Evolutionary conservation across 2,888 invertebrate genomes (phyloP), one percentile per base, ranked within the genome.

Genomic region (Agapostemon virescens): DNA sequence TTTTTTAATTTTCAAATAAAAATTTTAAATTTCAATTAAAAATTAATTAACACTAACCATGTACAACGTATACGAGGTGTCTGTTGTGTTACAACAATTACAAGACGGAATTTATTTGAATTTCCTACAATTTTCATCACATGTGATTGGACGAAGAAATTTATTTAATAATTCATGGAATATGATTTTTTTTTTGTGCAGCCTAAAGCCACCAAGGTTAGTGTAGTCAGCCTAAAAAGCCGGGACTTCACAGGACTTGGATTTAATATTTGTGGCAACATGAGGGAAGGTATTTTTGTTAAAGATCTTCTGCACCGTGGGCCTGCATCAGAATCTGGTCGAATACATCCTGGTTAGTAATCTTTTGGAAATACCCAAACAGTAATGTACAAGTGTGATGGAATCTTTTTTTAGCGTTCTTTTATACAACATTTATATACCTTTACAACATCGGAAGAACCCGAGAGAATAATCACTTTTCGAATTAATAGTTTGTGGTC

Each of bases 241-340:
- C 96, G 96, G 69, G 98, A 98, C 93, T 97, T 97, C 93, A 97
- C 97, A 0, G 98, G 98, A 0, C 94, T 98, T 0, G 98, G 98
- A 1, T 96, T 98, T 93, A 96, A 96, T 90, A 96, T 98, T 84
- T 96, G 96, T 78, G 98, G 98, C n/a, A 98, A 97, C 87, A 97
- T 98, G 94, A 94, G 97, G 77, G 97, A 98, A 85, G 98, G 98
- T 0, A 98, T 98, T 79, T 97, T 95, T 91, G 95, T 98, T 61
- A 97, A 97, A 91, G 97, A 98, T 84, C 95, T 98, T 23, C 94
- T 97, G 71, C 95, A 97, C 89, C 95, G 97, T 84, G 98, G 98
- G 0, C 98, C 98, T 0, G 98, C 98, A 0, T 96, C 96, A 0
- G 97, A 97, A 87, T 97, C 97, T 7, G 97, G 97, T 81, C 94